These are phyloP conservation scores for Adelges cooleyi DNA, from an alignment of 1,140 invertebrate species.

Conservation along the genomic window DNA sequence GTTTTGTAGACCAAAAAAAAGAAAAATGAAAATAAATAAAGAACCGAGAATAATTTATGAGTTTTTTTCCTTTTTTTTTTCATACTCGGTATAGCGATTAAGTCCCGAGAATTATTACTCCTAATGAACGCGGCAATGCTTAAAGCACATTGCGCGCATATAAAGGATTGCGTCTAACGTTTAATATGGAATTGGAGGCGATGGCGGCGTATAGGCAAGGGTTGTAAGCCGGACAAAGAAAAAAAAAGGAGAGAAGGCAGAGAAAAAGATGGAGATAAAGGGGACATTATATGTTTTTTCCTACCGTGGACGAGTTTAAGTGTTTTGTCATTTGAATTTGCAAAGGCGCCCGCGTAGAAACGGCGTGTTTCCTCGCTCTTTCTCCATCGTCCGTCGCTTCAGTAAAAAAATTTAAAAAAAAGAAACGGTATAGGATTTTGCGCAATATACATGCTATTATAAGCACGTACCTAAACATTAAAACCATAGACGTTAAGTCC, in stretches of 20 bases:
- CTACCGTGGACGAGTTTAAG: constrained; percentile 19
- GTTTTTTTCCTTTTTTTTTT: not conserved
- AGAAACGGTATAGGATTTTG: too few species aligned
- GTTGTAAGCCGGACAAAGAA: not conserved
- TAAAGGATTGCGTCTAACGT: constrained; percentile 19
- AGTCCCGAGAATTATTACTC: constrained; percentile 20
- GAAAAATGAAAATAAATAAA: not conserved
- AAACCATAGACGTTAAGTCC: too few species aligned
- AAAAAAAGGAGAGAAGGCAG: not conserved
- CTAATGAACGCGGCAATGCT: constrained; percentile 5
- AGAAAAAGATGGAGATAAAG: constrained; percentile 6
- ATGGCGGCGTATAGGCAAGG: not conserved
- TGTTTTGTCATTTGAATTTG: constrained; percentile 25
- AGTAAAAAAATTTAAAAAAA: too few species aligned
- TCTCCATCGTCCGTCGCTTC: too few species aligned
- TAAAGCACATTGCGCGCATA: not conserved
- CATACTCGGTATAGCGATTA: not conserved
- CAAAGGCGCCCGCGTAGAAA: not conserved
- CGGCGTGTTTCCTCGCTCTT: not conserved
- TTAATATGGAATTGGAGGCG: constrained; percentile 5
- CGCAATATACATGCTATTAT: too few species aligned
- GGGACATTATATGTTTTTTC: constrained; percentile 1
- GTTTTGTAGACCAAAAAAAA: not conserved
- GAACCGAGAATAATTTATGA: constrained; percentile 16
- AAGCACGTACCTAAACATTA: too few species aligned